Base-by-base conservation (phyloP, 2,113 vertebrate genomes). In the Amazona guildingii region DNA sequence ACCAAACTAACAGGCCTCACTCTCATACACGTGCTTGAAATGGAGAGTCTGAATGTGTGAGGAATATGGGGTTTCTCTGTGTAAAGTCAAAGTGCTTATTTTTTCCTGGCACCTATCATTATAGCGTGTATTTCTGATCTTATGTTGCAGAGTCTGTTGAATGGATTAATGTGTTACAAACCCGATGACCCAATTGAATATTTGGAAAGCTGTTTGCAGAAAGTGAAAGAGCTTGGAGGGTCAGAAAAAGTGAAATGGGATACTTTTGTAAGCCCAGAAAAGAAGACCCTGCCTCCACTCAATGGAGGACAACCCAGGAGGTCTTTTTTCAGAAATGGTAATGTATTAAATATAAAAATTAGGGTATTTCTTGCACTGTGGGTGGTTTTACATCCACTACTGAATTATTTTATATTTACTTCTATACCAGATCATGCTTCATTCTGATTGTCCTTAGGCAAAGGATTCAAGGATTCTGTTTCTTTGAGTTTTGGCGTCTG, bases 161-260 rank as follows among this genome's bases (percentile, higher is more conserved):
- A 99, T 92, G 99, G 99, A 95, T 93, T 99, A 97, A 99, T 99
- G 98, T 99, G 98, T 97, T 98, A 99, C 91, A 99, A 99, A 61
- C 99, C 99, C 0, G 99, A 99, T 83, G 99, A 99, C 96, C 99
- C 99, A n/a, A 95, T 99, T 52, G 99, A 99, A 69, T 99, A 99
- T 97, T 96, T 99, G 97, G 99, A 99, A 97, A 97, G 95, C 83
- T 99, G 99, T 95, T 98, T 99, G 95, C 99, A 99, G 96, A 99
- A 99, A 97, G 99, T 98, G 33, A 98, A 98, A 94, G 99, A 99
- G 92, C 97, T 99, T 20, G 99, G 99, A 18, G 99, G 99, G 48
- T 92, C 98, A 41, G 99, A 99, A 62, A 99, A 99, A 94, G 99
- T 99, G 86, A 98, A 99, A 74, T 99, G 99, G 99, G 99, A 99